Conservation (phyloP, 2,113 vertebrate species). For the Lepidothrix coronata region DNA sequence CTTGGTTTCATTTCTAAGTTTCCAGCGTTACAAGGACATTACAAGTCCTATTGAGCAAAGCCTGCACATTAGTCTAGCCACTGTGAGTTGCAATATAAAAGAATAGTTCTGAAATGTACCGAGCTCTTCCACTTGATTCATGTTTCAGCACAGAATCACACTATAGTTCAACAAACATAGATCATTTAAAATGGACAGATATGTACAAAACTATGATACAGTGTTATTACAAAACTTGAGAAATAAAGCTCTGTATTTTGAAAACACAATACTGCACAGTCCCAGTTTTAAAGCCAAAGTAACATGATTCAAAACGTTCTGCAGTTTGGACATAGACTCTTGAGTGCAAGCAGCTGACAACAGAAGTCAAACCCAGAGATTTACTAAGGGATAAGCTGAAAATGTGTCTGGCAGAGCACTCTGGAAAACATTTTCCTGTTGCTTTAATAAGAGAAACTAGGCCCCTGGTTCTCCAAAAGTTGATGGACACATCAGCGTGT, state of each 20-base stretch:
- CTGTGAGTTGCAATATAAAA: slow-evolving; percentile 27
- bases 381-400: neutral
- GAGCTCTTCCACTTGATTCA: slow-evolving; percentile 32
- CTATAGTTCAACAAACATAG: slow-evolving; percentile 3
- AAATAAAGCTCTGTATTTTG: slow-evolving; percentile 33
- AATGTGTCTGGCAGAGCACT: neutral
- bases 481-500: neutral
- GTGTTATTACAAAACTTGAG: slow-evolving; percentile 54
- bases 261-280: slow-evolving; percentile 28
- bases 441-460: neutral
- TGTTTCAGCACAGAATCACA: slow-evolving; percentile 23
- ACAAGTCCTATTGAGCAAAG: slow-evolving; percentile 20
- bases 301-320: neutral
- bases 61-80: slow-evolving; percentile 13
- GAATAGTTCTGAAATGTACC: neutral
- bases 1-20: slow-evolving; percentile 1
- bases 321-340: neutral
- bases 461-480: neutral
- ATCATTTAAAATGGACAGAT: slow-evolving; percentile 32
- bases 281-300: slow-evolving; percentile 38
- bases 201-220: slow-evolving; percentile 62
- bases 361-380: neutral
- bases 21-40: neutral
- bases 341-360: neutral
- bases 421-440: neutral